Base-by-base conservation (phyloP, 2,797 vertebrate genomes). In the Percopsis omiscomaycus region DNA sequence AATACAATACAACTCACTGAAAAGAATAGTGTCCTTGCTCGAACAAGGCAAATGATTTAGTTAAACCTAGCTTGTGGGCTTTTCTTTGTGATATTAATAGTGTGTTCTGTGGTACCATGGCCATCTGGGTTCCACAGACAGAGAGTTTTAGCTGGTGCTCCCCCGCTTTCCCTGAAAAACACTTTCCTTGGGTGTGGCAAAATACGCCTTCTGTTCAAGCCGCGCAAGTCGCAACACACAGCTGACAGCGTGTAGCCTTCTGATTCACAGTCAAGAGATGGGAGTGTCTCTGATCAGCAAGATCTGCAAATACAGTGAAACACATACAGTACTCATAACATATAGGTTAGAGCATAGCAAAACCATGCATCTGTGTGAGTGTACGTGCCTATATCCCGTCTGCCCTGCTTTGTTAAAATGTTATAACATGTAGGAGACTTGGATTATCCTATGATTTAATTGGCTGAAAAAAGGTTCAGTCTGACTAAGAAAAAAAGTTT, bases 141-240 rank as follows among this genome's bases (percentile, higher is more conserved):
- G 32, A 27, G 61, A 79, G 57, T 68, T 79, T 30, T 67, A 55
- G 69, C 64, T 69, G 72, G 63, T 83, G 54, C 82, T 83, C 75
- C 64, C 75, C 71, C 68, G 75, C 71, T 64, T 75, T 13, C 27
- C 70, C 70, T 81, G 73, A 86, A 91, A 93, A 92, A 89, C 84
- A 87, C 85, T 92, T 92, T 90, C 79, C 66, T 78, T 86, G 92
- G 91, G 92, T 91, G 92, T 91, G 92, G 91, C 91, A 89, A 91
- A 86, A 90, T 91, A 92, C 72, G 86, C 84, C 88, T 91, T 91
- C 88, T 90, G 89, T 89, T 92, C 80, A 16, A 78, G 61, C 70
- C 84, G 80, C 78, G 69, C 91, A 92, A 92, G 91, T 93, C 88
- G 85, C 89, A 90, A 92, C 91, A 92, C 81, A 91, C 87, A 92